A percentile compares a stretch with the other conserved stretches of the same genome.
Evolutionary conservation across 2,797 vertebrate genomes (phyloP).

Genomic region (Enteromius argenteus): DNA sequence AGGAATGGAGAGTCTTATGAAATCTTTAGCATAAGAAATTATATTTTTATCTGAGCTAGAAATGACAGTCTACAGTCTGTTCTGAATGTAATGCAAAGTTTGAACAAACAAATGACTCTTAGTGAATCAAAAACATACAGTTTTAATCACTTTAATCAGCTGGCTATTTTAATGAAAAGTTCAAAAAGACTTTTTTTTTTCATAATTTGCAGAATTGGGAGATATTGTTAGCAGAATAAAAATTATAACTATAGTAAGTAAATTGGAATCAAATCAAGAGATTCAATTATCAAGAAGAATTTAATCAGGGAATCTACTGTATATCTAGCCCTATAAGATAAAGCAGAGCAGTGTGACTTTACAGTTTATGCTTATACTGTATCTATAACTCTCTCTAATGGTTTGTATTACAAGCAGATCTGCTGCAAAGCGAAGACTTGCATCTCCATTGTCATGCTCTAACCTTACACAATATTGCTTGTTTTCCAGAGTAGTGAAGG

Average conservation of each 20-base stretch:
- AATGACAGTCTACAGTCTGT: neutral
- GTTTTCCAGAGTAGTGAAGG: constrained; percentile 62
- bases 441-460: constrained; percentile 70
- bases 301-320: neutral
- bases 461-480: constrained; percentile 69
- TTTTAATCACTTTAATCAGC: neutral
- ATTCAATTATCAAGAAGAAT: neutral
- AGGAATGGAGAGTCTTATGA: neutral
- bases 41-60: neutral
- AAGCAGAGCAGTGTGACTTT: neutral
- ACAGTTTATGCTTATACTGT: neutral
- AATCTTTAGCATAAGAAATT: neutral
- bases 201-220: neutral
- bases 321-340: neutral
- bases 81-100: neutral
- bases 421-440: constrained; percentile 68
- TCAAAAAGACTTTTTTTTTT: neutral
- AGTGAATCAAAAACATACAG: neutral
- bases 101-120: neutral
- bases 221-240: neutral
- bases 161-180: neutral
- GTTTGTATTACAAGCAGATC: constrained; percentile 68
- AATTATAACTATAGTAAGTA: neutral
- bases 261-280: neutral
- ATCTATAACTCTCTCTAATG: constrained; percentile 63